Evolutionary conservation across 2,888 invertebrate species (phyloP).

Genomic region (Pinctada fucata): DNA sequence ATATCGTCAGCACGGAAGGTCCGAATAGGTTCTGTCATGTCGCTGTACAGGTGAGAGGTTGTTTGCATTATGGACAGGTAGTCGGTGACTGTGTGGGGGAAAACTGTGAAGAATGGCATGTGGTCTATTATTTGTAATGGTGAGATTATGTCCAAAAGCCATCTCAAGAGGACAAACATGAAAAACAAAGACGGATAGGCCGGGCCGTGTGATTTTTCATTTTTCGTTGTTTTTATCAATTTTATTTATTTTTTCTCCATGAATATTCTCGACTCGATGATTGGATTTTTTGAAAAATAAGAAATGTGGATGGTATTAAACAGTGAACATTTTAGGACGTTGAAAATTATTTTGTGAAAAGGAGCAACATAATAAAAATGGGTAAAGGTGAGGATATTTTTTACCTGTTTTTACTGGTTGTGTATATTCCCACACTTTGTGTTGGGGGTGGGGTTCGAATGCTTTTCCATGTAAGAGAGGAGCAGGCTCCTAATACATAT

Average conservation of each 20-base stretch:
- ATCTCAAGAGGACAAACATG: neutral
- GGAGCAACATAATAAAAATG: too few relatives aligned
- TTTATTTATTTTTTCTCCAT: neutral
- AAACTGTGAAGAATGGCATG: conserved; percentile 1
- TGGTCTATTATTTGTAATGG: neutral
- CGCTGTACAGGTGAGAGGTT: conserved; percentile 10
- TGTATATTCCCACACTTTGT: conserved; percentile 22
- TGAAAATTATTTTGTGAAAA: too few relatives aligned
- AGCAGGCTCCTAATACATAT: conserved; percentile 3
- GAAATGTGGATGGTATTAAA: neutral
- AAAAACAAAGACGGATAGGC: neutral
- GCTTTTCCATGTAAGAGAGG: conserved; percentile 22
- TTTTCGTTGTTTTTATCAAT: neutral
- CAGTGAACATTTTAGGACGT: too few relatives aligned
- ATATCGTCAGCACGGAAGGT: too few relatives aligned
- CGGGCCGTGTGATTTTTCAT: neutral
- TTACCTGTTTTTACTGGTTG: too few relatives aligned
- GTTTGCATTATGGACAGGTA: conserved; percentile 20
- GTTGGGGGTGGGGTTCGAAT: conserved; percentile 51
- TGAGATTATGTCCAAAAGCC: neutral
- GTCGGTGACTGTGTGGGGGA: neutral
- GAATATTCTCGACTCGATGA: neutral
- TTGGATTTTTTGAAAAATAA: neutral
- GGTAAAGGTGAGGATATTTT: too few relatives aligned
- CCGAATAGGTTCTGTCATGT: neutral